These are phyloP conservation scores for Nyctibius grandis DNA, from an alignment of 2,797 vertebrate genomes.

Conservation along the genomic window DNA sequence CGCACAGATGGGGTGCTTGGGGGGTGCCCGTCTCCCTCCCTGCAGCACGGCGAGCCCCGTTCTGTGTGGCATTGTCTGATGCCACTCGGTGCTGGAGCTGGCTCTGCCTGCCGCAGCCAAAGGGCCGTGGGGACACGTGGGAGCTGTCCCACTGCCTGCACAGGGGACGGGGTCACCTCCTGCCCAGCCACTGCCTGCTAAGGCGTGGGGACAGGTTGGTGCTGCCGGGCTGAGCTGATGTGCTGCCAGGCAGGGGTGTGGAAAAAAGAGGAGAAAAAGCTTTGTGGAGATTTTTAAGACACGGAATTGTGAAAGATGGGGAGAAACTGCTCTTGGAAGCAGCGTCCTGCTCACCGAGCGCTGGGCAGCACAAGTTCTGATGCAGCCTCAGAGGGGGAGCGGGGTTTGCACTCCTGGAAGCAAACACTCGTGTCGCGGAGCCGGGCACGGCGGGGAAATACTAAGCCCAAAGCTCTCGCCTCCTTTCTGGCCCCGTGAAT, in stretches of 20 bases:
- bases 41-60: rapidly evolving
- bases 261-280: not conserved
- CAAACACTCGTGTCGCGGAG: rapidly evolving
- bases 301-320: not conserved
- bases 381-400: too few relatives aligned
- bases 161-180: not conserved
- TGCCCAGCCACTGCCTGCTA: too few relatives aligned
- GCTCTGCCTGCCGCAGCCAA: not conserved
- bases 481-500: not conserved
- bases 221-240: rapidly evolving
- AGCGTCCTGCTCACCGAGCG: not conserved
- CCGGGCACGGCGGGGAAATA: not conserved
- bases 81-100: not conserved
- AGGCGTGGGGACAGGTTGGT: not conserved
- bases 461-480: not conserved
- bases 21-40: not conserved
- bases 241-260: not conserved
- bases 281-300: not conserved
- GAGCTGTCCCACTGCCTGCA: not conserved
- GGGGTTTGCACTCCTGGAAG: too few relatives aligned
- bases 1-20: too few relatives aligned
- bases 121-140: not conserved
- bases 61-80: not conserved
- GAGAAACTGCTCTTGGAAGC: not conserved
- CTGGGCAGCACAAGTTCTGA: not conserved